Base-by-base conservation (phyloP, 2,113 vertebrate genomes). In the Carassius carassius region DNA sequence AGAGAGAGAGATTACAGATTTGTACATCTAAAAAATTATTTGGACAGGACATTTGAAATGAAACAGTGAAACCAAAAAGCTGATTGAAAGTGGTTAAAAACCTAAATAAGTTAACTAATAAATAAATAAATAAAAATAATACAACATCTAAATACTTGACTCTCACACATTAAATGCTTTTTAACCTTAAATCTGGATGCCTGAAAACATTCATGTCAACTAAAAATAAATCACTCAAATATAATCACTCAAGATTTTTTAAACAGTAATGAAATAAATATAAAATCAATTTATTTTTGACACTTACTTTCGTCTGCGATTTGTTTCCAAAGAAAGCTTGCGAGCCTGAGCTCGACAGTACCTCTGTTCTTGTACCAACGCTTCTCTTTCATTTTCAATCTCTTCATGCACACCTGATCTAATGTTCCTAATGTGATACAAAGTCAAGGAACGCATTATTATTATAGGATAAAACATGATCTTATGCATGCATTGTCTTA, bases 311-410 rank as follows among this genome's bases (percentile, higher is more conserved):
- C 95, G 94, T 72, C 97, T 95, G 87, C 92, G 93, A 87, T 96
- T 98, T 89, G 97, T 99, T 90, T 98, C 97, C 85, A 90, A 51
- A 3, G 86, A 95, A 83, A 94, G 94, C 90, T 94, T 96, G 76
- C 93, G 96, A 44, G 95, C 94, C 79, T 90, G 93, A 74, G 87
- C 93, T 89, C 93, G 92, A 91, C 91, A 93, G 12, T 92, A 35
- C 92, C 94, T 97, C 91, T 98, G 97, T 89, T 97, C 92, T 83
- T 96, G 94, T 60, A 94, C 87, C 93, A 99, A 80, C 3, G 92
- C 79, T 16, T 84, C 91, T 65, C 92, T 95, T 56, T 98, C 96
- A 85, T 94, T 91, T 83, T 94, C 89, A 83, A 95, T 92, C 88
- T 94, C 94, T 80, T 85, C 85, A 74, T 93, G 93, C 41, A 91